Evolutionary conservation across 2,797 vertebrate genomes (phyloP), one percentile per base, ranked within the genome.

Genomic region (Enteromius argenteus): DNA sequence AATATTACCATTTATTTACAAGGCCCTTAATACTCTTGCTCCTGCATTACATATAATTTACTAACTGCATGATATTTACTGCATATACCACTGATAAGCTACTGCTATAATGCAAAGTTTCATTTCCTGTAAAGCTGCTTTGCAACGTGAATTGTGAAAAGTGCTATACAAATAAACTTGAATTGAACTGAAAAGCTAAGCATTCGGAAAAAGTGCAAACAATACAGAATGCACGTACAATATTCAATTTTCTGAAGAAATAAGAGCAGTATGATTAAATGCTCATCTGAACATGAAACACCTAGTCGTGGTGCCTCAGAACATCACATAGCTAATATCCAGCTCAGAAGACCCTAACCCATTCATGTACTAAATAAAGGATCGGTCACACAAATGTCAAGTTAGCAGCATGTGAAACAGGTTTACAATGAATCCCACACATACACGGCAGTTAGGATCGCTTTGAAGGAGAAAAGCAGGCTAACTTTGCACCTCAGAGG

Each of bases 391-490:
- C 60, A 83, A 19, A 53, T 74, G 66, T 60, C 75, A 60, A 62
- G n/a, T 66, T 46, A 72, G 37, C 66, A 51, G 8, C 42, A 72
- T 58, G 68, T 79, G 44, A 78, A 85, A 76, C 58, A 79, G 71
- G 82, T 60, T 85, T 21, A 86, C 71, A 68, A 79, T 71, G 44
- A 80, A 82, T 81, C 72, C 64, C 30, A 85, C 82, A 79, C 64
- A 81, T 51, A 37, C 13, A 64, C 39, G 3, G 19, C 73, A n/a
- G 53, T 37, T 49, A 80, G 32, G 66, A 89, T 35, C 21, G 60
- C 88, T 87, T 89, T 89, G 88, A 82, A 76, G 79, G 76, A 83
- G 39, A 58, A 67, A 83, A 74, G 37, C 51, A 66, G 68, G 13
- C 58, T 64, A 30, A 56, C 39, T 76, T 64, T 87, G 81, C 51